Base-by-base conservation (phyloP, 2,113 vertebrate genomes). In the Daboia siamensis region DNA sequence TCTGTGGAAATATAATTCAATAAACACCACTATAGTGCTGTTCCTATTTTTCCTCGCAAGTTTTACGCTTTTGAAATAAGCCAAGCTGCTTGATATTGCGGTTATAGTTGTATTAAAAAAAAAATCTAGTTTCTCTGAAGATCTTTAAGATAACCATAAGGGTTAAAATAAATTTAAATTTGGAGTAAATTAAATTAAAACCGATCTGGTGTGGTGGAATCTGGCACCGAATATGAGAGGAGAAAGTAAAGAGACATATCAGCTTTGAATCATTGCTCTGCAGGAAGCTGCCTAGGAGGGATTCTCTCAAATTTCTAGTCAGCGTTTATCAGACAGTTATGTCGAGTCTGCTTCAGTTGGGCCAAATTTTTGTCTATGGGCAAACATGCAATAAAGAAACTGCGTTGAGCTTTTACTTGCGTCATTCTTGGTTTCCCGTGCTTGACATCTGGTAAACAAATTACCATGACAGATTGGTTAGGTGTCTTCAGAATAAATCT, bases 101-200 rank as follows among this genome's bases (percentile, higher is more conserved):
- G 96, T 95, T 96, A 97, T 2, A 96, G 95, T 95, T 97, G 97
- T 97, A 97, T 98, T 97, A 3, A 0, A 26, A 98, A 98, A 97
- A 95, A 94, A 96, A 94, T 98, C 94, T 98, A 98, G 98, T 97
- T 97, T 98, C 97, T 97, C 97, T 95, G 95, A 97, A 97, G 96
- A 97, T 96, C 95, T 97, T 95, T 93, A 95, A 96, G 97, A 97
- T 96, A 97, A 97, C 95, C 93, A 90, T 92, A 94, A 95, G 93
- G 29, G 94, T 23, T 0, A 84, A 92, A 95, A 94, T 93, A 97
- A 97, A 97, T 97, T 96, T 97, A 97, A 97, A n/a, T 69, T n/a
- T 15, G n/a, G 29, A n/a, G n/a, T 69, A n/a, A n/a, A 29, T 64
- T 64, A 64, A 64, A 64, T n/a, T 13, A 69, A 69, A 69, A 15